These are phyloP conservation scores for Tetanocera ferruginea DNA, from an alignment of 2,888 invertebrate genomes.

Conservation along the genomic window DNA sequence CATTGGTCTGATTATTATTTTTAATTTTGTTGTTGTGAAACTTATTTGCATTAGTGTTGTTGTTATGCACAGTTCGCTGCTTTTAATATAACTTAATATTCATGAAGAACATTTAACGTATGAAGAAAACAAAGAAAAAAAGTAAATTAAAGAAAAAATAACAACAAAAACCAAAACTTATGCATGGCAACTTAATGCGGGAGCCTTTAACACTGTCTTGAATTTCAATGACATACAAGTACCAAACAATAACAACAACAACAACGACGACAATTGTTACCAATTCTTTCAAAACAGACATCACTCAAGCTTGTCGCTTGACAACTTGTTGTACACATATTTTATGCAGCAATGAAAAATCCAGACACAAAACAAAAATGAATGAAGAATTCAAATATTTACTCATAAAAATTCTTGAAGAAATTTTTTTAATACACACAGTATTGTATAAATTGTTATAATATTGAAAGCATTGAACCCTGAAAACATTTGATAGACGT, in stretches of 20 bases:
- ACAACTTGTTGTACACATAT: neutral
- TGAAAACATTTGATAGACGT: no score
- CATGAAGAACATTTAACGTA: conserved; percentile 33
- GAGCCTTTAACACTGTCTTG: conserved; percentile 22
- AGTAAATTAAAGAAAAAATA: conserved; percentile 21
- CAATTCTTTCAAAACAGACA: no score
- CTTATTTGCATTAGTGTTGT: neutral
- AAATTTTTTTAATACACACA: no score
- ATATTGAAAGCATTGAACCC: no score
- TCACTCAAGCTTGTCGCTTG: neutral
- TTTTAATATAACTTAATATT: conserved; percentile 24
- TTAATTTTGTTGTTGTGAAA: neutral
- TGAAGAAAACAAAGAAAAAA: conserved; percentile 24
- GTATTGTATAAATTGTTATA: no score
- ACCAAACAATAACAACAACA: no score
- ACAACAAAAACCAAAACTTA: conserved; percentile 8
- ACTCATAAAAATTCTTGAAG: neutral
- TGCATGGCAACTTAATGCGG: neutral
- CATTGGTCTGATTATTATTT: neutral
- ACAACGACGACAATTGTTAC: no score
- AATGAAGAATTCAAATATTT: neutral
- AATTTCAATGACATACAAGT: neutral
- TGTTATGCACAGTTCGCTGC: neutral
- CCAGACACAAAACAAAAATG: neutral
- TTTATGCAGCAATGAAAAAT: neutral